phyloP scores from a whole-genome alignment of 2,888 invertebrate genomes.

The Holacanthella duospinosa region DNA sequence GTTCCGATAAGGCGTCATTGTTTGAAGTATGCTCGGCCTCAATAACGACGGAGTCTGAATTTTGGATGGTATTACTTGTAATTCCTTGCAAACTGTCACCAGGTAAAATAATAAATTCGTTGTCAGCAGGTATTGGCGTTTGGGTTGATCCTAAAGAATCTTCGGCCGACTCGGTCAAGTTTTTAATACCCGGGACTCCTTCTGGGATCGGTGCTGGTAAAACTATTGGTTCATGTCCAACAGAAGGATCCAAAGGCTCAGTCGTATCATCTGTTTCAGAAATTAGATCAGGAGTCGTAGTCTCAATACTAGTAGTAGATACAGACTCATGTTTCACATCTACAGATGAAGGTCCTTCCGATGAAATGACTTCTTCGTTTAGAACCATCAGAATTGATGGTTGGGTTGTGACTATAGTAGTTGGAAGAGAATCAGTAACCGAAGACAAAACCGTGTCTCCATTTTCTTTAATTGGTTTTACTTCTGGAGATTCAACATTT shows the following conservation, averaged over 20 bases:
- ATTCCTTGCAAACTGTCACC: no score
- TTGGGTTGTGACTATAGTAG: no score
- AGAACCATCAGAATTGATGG: no score
- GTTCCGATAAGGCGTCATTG: no score
- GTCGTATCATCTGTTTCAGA: background rate
- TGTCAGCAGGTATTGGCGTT: background rate
- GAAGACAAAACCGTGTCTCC: background rate
- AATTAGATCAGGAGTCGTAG: background rate
- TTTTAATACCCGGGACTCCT: background rate
- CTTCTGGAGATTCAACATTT: background rate
- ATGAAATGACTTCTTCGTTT: background rate
- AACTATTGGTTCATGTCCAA: background rate
- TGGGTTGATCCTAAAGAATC: no score
- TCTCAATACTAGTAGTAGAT: constrained; percentile 3
- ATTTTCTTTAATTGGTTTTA: background rate
- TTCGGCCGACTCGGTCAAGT: background rate
- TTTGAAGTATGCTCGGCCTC: no score
- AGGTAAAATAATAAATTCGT: background rate
- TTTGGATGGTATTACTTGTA: no score
- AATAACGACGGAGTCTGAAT: background rate
- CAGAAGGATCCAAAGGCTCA: background rate
- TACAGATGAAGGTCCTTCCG: background rate
- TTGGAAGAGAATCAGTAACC: no score
- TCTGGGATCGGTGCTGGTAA: background rate
- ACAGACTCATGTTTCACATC: no score